Percentiles rank a stretch among this genome's conserved stretches.
Conservation (phyloP, 2,113 vertebrate genomes). For the Nesoenas mayeri region DNA sequence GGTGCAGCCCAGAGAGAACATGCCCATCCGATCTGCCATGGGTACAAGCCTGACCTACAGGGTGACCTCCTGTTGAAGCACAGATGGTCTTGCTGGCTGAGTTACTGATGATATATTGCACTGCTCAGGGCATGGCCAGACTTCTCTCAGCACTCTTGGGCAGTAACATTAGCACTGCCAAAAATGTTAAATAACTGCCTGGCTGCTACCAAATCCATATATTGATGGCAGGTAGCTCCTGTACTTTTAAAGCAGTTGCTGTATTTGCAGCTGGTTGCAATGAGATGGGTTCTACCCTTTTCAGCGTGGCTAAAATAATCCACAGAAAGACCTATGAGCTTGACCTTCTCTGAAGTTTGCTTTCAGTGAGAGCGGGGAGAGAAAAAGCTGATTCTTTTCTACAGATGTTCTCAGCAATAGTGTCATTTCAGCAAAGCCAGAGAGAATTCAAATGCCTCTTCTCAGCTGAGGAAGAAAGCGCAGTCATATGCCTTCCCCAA, state of each 20-base stretch:
- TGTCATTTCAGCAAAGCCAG: not conserved
- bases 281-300: not conserved
- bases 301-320: not conserved
- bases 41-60: not conserved
- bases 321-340: not conserved
- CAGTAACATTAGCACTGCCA: not conserved
- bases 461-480: slow-evolving; percentile 24
- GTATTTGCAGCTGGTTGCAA: not conserved
- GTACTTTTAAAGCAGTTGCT: not conserved
- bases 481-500: not conserved
- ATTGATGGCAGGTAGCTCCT: not conserved
- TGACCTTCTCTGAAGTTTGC: not conserved
- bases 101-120: not conserved
- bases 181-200: not conserved
- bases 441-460: slow-evolving; percentile 2
- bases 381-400: not conserved
- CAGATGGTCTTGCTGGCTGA: not conserved
- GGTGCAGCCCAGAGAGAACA: not conserved
- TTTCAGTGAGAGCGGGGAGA: not conserved
- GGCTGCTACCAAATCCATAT: not conserved
- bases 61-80: not conserved
- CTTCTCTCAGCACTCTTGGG: not conserved
- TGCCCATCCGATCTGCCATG: fast-evolving
- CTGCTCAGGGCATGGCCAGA: not conserved
- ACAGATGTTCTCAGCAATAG: not conserved